A percentile compares a stretch with the other conserved stretches of the same genome.
Conservation (phyloP, 2,888 invertebrate genomes). For the Polymixis lichenea region DNA sequence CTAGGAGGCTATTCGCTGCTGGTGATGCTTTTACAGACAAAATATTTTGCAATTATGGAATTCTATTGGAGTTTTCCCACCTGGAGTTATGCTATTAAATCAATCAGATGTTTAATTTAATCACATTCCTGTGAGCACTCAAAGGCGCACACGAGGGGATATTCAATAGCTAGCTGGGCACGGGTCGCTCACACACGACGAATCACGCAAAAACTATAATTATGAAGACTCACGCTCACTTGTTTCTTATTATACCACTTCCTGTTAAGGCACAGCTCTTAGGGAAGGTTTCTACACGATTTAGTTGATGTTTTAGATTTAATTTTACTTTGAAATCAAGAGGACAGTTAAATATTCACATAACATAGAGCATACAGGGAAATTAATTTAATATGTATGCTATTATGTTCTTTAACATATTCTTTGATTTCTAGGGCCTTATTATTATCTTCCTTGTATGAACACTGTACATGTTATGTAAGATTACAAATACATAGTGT, state of each 20-base stretch:
- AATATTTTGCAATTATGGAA: constrained; percentile 2
- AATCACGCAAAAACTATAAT: constrained; percentile 62
- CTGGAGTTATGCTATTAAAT: constrained; percentile 48
- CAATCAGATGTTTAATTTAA: constrained; percentile 39
- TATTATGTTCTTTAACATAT: background rate
- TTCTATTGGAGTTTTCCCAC: constrained; percentile 28
- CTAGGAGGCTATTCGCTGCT: constrained; percentile 6
- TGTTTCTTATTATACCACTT: constrained; percentile 42
- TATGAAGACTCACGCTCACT: constrained; percentile 46
- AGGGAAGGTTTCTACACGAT: background rate
- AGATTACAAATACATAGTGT: too few species aligned
- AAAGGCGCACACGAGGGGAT: constrained; percentile 30
- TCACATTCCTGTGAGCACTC: constrained; percentile 28
- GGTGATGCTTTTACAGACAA: background rate
- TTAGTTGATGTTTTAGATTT: background rate
- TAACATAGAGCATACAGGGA: background rate
- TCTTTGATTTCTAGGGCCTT: background rate
- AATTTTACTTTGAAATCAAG: background rate
- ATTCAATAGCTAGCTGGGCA: constrained; percentile 33
- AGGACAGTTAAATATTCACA: background rate
- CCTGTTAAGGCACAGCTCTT: constrained; percentile 39
- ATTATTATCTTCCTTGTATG: too few species aligned
- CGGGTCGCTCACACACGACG: constrained; percentile 67
- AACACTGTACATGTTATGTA: too few species aligned
- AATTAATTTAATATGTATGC: background rate